Percentiles rank a stretch among this genome's conserved stretches.
Conservation (phyloP, 1,140 invertebrate species). For the Drosophila ohnishii region DNA sequence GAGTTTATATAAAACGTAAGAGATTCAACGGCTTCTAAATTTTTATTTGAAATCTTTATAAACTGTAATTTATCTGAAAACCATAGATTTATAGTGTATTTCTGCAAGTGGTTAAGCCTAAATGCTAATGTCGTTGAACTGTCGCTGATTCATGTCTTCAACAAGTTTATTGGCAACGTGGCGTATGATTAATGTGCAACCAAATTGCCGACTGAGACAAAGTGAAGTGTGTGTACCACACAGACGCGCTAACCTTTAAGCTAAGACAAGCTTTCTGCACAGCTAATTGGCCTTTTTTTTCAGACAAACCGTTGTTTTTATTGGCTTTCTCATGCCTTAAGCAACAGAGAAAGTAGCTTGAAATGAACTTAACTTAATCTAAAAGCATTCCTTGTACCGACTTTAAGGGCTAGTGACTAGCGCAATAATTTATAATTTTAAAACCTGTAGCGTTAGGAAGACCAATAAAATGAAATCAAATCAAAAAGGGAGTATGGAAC, state of each 20-base stretch:
- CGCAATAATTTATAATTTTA: no score
- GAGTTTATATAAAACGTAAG: no score
- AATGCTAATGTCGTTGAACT: conserved; percentile 51
- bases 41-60: background rate
- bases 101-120: background rate
- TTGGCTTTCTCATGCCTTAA: background rate
- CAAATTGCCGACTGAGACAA: conserved; percentile 26
- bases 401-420: no score
- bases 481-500: background rate
- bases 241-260: conserved; percentile 20
- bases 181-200: conserved; percentile 66
- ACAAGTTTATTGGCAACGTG: conserved; percentile 39
- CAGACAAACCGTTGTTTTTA: background rate
- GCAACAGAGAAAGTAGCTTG: background rate
- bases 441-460: no score
- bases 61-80: background rate
- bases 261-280: background rate
- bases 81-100: background rate
- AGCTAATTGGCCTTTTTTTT: conserved; percentile 9
- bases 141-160: conserved; percentile 28
- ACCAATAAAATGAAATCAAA: no score
- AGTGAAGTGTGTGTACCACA: conserved; percentile 23
- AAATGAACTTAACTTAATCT: background rate
- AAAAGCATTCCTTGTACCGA: background rate
- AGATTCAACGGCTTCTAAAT: no score